Percentiles rank a stretch among this genome's conserved stretches.
phyloP scores from a whole-genome alignment of 2,113 vertebrate species.

The Macroglossus sobrinus region DNA sequence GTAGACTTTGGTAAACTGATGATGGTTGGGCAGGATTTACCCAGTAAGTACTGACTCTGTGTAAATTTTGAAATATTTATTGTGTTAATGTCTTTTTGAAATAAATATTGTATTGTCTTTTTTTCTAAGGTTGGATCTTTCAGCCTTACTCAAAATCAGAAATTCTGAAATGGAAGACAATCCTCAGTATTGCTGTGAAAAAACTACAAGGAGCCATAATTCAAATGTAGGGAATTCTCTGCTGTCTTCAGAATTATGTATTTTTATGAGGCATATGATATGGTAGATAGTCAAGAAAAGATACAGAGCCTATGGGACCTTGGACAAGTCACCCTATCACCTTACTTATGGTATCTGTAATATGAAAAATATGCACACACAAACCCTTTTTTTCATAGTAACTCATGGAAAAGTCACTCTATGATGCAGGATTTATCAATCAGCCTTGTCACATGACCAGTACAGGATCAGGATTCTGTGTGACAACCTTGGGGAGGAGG shows the following conservation, averaged over 20 bases:
- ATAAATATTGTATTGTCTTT: too few relatives aligned
- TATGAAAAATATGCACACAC: background rate
- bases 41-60: background rate
- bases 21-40: background rate
- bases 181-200: constrained; percentile 73
- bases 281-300: background rate
- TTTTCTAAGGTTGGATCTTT: constrained; percentile 79
- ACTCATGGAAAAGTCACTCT: background rate
- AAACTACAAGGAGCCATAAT: constrained; percentile 71
- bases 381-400: background rate
- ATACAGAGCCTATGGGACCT: background rate
- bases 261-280: background rate
- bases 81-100: constrained; percentile 15
- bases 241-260: background rate
- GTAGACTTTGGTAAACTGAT: background rate
- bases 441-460: background rate
- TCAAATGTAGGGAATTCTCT: constrained; percentile 66
- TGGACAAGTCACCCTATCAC: background rate
- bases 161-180: constrained; percentile 69
- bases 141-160: constrained; percentile 64
- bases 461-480: background rate
- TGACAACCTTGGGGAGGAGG: background rate
- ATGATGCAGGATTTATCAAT: background rate
- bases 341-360: background rate
- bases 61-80: background rate